Evolutionary conservation across 2,888 invertebrate genomes (phyloP), one percentile per base, ranked within the genome.

Genomic region (Diploptera punctata): DNA sequence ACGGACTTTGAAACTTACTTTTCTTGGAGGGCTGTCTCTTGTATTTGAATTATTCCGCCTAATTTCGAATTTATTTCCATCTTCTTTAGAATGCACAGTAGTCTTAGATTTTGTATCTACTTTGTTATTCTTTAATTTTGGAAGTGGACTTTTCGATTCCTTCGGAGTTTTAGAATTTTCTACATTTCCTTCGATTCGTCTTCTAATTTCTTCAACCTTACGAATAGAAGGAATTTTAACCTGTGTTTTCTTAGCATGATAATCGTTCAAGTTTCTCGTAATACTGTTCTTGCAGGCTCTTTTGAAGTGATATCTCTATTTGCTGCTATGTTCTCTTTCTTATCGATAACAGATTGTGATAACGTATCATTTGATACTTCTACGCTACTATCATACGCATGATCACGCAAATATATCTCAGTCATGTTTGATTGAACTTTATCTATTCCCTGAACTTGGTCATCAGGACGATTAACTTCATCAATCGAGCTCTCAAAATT

Each of bases 1-100:
- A 80, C 87, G 87, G 10, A 87, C 86, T 84, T 88, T 88, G 79
- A 88, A 89, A 79, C 88, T 88, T 29, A 88, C 87, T 83, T 87
- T 87, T 77, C 87, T 85, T 75, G 83, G 83, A 75, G 85, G 82
- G 9, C 44, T 47, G 3, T 70, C 70, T 13, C 19, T 62, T 60
- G 60, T 29, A 43, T n/a, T 29, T 13, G 65, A 31, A n/a, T 16
- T 16, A 29, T 2, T 29, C 57, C 29, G 13, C n/a, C n/a, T 57
- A 10, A 16, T 19, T 0, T 43, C 44, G n/a, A 24, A 7, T 29
- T 65, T 65, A 29, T 0, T 4, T 3, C 26, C 31, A n/a, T 57
- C 29, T 29, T 57, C 29, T 13, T 65, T 47, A 1, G 47, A 7
- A 16, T 65, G 44, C 7, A 24, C 4, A n/a, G 44, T n/a, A 7